Evolutionary conservation across 2,113 vertebrate species (phyloP).

Genomic region (Sorex araneus): DNA sequence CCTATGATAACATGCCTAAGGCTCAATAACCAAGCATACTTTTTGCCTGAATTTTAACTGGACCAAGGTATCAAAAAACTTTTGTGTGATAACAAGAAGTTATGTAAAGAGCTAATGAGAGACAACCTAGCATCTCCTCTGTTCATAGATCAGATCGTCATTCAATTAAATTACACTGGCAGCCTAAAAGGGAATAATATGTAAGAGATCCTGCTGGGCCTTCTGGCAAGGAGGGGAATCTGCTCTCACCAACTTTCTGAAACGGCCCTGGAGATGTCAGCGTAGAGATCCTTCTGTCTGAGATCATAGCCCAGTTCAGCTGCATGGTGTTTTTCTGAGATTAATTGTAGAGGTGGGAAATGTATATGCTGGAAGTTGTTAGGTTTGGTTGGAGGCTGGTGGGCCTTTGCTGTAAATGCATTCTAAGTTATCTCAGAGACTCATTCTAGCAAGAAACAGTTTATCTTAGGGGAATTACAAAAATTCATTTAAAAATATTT

Average conservation of each 20-base stretch:
- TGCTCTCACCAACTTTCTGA: too few relatives aligned
- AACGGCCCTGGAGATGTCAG: too few relatives aligned
- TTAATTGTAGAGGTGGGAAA: too few relatives aligned
- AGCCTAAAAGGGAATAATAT: background rate
- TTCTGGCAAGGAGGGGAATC: too few relatives aligned
- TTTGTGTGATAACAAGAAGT: background rate
- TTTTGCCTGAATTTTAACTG: conserved; percentile 26
- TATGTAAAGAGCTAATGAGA: background rate
- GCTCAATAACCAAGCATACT: background rate
- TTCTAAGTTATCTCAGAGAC: background rate
- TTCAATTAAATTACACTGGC: conserved; percentile 6
- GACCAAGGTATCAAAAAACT: background rate
- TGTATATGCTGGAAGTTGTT: too few relatives aligned
- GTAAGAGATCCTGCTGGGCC: too few relatives aligned
- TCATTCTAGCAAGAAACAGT: background rate
- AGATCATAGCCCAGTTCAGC: too few relatives aligned
- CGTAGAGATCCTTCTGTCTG: too few relatives aligned
- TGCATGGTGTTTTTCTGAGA: too few relatives aligned
- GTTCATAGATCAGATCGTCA: background rate
- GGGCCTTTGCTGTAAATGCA: background rate
- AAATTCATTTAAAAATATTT: background rate
- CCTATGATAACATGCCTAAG: background rate
- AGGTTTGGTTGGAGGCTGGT: too few relatives aligned
- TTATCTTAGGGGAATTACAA: conserved; percentile 35
- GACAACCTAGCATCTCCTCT: background rate